Evolutionary conservation across 1,140 invertebrate genomes (phyloP).

Genomic region (Ooceraea biroi): DNA sequence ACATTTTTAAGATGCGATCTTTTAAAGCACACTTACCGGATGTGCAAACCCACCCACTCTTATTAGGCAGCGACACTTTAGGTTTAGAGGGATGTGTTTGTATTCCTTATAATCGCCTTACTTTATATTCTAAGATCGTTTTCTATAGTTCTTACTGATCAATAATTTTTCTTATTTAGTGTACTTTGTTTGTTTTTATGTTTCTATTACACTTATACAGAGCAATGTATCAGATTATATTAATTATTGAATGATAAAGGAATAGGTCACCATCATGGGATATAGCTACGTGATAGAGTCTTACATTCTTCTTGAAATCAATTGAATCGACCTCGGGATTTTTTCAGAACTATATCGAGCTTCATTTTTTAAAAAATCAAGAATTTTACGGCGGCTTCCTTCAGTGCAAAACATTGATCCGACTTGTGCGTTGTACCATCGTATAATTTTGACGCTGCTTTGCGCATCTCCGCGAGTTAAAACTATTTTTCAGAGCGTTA

Average conservation of each 20-base stretch:
- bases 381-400: background rate
- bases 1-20: constrained; percentile 60
- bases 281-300: constrained; percentile 38
- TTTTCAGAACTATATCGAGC: constrained; percentile 41
- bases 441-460: constrained; percentile 43
- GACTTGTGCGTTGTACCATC: constrained; percentile 16
- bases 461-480: constrained; percentile 51
- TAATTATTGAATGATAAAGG: constrained; percentile 44
- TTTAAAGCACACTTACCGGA: constrained; percentile 66
- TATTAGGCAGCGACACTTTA: constrained; percentile 81
- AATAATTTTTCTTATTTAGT: constrained; percentile 73
- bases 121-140: constrained; percentile 81
- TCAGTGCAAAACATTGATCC: constrained; percentile 15
- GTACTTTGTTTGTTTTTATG: constrained; percentile 83
- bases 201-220: constrained; percentile 80
- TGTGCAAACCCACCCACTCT: constrained; percentile 77
- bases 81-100: constrained; percentile 82
- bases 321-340: constrained; percentile 31
- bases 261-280: constrained; percentile 22
- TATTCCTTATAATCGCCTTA: constrained; percentile 83
- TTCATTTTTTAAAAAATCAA: constrained; percentile 24
- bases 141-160: constrained; percentile 80
- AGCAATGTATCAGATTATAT: constrained; percentile 59
- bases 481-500: constrained; percentile 50
- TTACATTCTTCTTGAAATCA: constrained; percentile 30